These are phyloP conservation scores for Archips crataeganus DNA, from an alignment of 2,888 invertebrate genomes.

Conservation along the genomic window DNA sequence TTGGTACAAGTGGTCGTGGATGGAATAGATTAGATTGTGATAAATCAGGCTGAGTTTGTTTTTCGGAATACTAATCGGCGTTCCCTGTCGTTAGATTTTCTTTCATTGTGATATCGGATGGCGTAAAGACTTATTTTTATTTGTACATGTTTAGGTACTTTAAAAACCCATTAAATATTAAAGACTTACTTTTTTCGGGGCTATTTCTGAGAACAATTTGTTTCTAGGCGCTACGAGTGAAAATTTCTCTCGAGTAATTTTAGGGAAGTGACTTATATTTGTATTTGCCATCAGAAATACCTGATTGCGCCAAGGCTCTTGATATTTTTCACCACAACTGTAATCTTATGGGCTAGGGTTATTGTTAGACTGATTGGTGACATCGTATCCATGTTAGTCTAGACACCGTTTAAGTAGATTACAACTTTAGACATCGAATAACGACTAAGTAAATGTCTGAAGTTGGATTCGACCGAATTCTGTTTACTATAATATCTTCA, in stretches of 20 bases:
- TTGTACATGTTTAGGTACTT: not conserved
- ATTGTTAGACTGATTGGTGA: no score
- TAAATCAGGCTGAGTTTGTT: slow-evolving; percentile 35
- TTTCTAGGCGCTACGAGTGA: not conserved
- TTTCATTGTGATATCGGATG: slow-evolving; percentile 7
- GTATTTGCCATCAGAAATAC: no score
- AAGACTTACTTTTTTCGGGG: not conserved
- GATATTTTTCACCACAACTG: no score
- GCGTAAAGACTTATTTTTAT: slow-evolving; percentile 1
- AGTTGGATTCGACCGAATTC: no score
- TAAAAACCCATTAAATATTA: not conserved
- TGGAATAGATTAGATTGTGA: slow-evolving; percentile 31
- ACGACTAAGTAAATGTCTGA: no score
- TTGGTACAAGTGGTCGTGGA: slow-evolving; percentile 26
- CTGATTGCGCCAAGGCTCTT: no score
- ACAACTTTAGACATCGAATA: no score
- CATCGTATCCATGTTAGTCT: no score
- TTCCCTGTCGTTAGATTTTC: slow-evolving; percentile 2
- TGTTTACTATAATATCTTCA: no score
- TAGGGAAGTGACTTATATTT: not conserved
- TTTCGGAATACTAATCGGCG: slow-evolving; percentile 32
- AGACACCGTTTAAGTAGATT: no score
- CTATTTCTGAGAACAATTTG: not conserved
- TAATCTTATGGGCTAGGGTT: no score
- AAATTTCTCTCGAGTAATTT: not conserved